Evolutionary conservation across 37 sponge, comb jelly and placozoan genomes (phyloP), one percentile per base, ranked within the genome.

Genomic region (Axinella damicornis): DNA sequence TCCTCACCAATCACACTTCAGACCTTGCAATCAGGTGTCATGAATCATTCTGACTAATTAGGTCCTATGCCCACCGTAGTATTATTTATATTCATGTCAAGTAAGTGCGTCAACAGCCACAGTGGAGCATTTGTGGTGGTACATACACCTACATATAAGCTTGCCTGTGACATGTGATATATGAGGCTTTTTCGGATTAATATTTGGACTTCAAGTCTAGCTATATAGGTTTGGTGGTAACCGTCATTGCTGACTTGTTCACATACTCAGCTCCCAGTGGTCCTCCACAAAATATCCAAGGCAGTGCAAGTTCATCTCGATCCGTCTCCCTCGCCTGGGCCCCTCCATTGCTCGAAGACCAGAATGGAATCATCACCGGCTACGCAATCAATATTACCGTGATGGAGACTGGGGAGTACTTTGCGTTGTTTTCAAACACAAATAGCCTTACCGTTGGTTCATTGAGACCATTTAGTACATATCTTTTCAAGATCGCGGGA

Each of bases 401-500:
- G n/a, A 53, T 13, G 13, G 69, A 69, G 31, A 72, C 73, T 28
- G 73, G 52, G 37, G 31, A 36, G 20, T 25, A 12, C 4, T 36
- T 18, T 21, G 19, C 1, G 4, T 58, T 69, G 11, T 52, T 41
- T 18, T 21, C 64, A 20, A 4, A 33, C 65, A 64, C 30, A 20
- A 67, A 56, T 19, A 21, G 24, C 27, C 9, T 71, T 18, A 81
- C 61, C 38, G 20, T 68, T 17, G 21, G 36, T 33, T 22, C 21
- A 31, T 62, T 85, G 2, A 76, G 74, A 22, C 88, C 88, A 32
- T 72, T 41, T 64, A 66, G 61, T 46, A 32, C 18, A 46, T 81
- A 87, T 56, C 19, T 27, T 6, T 31, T 73, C 53, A 21, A 65
- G 39, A 69, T 87, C 4, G 75, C 88, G 40, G 88, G 82, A n/a